Percentiles rank a stretch among this genome's conserved stretches.
Conservation (phyloP, 2,113 vertebrate genomes). For the Agelaius tricolor region DNA sequence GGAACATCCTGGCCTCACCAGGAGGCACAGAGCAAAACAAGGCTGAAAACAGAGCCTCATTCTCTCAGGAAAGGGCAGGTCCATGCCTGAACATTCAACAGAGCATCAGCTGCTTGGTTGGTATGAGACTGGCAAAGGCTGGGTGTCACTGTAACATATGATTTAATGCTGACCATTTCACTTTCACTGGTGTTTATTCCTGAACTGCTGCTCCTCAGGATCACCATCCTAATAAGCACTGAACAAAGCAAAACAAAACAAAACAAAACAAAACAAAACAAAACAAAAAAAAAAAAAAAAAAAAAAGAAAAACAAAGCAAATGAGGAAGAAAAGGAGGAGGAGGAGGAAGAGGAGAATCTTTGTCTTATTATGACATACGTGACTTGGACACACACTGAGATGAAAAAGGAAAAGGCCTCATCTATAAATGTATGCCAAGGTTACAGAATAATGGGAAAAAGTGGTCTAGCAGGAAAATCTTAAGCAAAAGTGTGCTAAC, state of each 20-base stretch:
- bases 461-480: slow-evolving; percentile 67
- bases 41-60: slow-evolving; percentile 8
- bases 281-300: not conserved
- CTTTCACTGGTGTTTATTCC: slow-evolving; percentile 63
- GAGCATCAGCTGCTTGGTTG: slow-evolving; percentile 40
- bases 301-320: not conserved
- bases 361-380: slow-evolving; percentile 69
- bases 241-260: slow-evolving; percentile 61
- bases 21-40: not conserved
- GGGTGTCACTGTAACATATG: not conserved
- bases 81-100: slow-evolving; percentile 16
- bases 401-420: slow-evolving; percentile 69
- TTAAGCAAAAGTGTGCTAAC: slow-evolving; percentile 73
- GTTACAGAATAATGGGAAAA: slow-evolving; percentile 62
- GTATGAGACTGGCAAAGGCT: slow-evolving; percentile 41
- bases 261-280: not conserved
- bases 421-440: slow-evolving; percentile 72
- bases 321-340: not conserved
- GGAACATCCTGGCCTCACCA: not conserved
- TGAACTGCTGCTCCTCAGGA: slow-evolving; percentile 70
- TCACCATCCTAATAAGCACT: slow-evolving; percentile 71
- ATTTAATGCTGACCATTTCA: slow-evolving; percentile 47
- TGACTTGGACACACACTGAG: slow-evolving; percentile 71
- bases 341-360: slow-evolving; percentile 41
- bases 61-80: slow-evolving; percentile 56